Conservation (phyloP, 2,797 vertebrate genomes). For the Chaetodon trifasciatus region DNA sequence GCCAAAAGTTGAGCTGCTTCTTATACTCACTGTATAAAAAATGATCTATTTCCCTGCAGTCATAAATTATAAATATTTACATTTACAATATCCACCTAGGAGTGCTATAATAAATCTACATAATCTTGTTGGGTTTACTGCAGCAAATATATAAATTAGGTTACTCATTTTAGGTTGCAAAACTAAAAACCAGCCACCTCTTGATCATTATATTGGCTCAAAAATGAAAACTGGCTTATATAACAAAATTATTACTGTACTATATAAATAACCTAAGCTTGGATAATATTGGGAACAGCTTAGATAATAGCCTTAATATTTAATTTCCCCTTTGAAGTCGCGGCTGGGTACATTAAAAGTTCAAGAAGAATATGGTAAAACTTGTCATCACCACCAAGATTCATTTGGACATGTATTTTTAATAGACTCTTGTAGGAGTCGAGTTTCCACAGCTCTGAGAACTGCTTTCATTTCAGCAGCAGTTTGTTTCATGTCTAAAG, state of each 20-base stretch:
- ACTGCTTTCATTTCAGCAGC: conserved; percentile 73
- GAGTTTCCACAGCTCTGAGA: conserved; percentile 63
- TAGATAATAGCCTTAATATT: conserved; percentile 84
- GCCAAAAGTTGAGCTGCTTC: conserved; percentile 53
- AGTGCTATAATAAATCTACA: conserved; percentile 68
- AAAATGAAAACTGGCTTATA: conserved; percentile 63
- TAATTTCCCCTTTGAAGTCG: conserved; percentile 78
- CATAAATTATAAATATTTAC: conserved; percentile 77
- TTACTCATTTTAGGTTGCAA: conserved; percentile 63
- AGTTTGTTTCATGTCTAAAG: conserved; percentile 80
- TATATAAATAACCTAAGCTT: conserved; percentile 76
- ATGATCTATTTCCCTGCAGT: conserved; percentile 68
- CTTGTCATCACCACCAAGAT: conserved; percentile 78
- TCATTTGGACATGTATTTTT: conserved; percentile 81
- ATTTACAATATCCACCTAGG: conserved; percentile 70
- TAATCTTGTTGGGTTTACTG: conserved; percentile 65
- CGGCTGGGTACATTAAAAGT: conserved; percentile 75
- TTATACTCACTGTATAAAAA: conserved; percentile 45
- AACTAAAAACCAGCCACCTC: conserved; percentile 62
- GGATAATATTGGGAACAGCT: conserved; percentile 76
- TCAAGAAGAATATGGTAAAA: conserved; percentile 79
- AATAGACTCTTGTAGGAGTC: conserved; percentile 75
- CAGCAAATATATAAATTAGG: conserved; percentile 72
- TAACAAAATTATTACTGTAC: conserved; percentile 68
- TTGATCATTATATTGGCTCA: conserved; percentile 51